phyloP scores from a whole-genome alignment of 2,113 vertebrate species.

The Pyrgilauda ruficollis region DNA sequence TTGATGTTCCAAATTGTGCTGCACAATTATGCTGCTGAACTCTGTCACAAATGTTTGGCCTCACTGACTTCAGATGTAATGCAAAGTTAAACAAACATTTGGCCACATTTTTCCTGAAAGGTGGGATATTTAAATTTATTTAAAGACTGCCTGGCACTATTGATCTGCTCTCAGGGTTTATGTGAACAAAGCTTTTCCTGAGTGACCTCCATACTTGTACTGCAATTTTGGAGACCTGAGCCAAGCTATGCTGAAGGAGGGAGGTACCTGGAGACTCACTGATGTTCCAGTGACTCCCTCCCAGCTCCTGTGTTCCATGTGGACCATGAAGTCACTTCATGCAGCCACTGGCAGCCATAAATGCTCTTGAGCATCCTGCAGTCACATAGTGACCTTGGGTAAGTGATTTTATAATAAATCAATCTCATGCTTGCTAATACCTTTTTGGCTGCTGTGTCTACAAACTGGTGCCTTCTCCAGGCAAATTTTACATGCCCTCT shows the following conservation, averaged over 20 bases:
- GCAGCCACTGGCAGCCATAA: background rate
- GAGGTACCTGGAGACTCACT: background rate
- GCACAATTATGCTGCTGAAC: background rate
- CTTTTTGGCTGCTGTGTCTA: slow-evolving; percentile 27
- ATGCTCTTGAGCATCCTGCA: slow-evolving; percentile 23
- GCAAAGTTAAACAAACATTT: background rate
- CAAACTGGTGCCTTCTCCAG: slow-evolving; percentile 60
- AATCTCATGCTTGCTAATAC: slow-evolving; percentile 14
- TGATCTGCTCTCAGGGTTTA: slow-evolving; percentile 45
- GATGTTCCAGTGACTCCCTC: slow-evolving; percentile 1
- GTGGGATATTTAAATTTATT: background rate
- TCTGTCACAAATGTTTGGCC: background rate
- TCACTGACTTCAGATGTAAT: background rate
- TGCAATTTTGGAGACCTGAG: background rate
- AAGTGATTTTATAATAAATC: slow-evolving; percentile 14
- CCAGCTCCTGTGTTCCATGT: background rate
- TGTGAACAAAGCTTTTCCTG: slow-evolving; percentile 8
- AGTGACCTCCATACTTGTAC: background rate
- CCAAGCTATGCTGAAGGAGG: slow-evolving; percentile 3
- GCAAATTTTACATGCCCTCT: slow-evolving; percentile 36
- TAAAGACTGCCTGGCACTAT: background rate
- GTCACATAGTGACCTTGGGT: slow-evolving; percentile 13
- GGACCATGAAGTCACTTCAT: background rate
- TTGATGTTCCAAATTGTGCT: background rate
- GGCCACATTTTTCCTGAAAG: background rate